Evolutionary conservation across 2,113 vertebrate species (phyloP), one percentile per base, ranked within the genome.

Genomic region (Recurvirostra avosetta): DNA sequence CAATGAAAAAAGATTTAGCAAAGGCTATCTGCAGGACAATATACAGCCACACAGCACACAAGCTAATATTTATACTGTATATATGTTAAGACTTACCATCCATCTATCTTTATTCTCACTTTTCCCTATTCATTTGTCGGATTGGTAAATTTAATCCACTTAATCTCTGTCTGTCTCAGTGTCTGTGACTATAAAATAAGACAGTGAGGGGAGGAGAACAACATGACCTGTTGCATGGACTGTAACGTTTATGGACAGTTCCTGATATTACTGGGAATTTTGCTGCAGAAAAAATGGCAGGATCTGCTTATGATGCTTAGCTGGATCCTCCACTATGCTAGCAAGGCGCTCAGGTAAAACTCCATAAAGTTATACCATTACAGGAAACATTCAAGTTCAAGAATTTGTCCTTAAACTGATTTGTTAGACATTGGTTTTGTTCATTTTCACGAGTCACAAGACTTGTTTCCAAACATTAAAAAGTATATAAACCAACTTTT

Each of bases 401-500:
- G 68, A 84, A 74, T 78, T 95, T 95, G 30, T 82, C 43, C 40
- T 75, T 75, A 47, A 90, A 58, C 29, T 68, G 58, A 41, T 55
- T 52, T 71, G 68, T 43, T 88, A 70, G 62, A 59, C 25, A 5
- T 78, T 86, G 65, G 5, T 86, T 91, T 63, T 41, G 43, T 70
- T 94, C 61, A 80, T 94, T 62, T 95, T 93, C 91, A 86, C 72
- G 32, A 40, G 81, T 86, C 93, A 91, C 38, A 58, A 93, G 89
- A 96, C 94, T 50, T 88, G 73, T 85, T 92, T 93, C 86, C 83
- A 86, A 96, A 95, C 90, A 63, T 88, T 87, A 90, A 75, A 93
- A 95, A 63, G 65, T 90, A 79, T 97, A 95, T 95, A 97, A 93
- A 95, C 55, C 34, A 94, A 91, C 65, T 84, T 98, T 97, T 98